Evolutionary conservation across 1,140 invertebrate species (phyloP).

Genomic region (Drosophila quadrilineata): DNA sequence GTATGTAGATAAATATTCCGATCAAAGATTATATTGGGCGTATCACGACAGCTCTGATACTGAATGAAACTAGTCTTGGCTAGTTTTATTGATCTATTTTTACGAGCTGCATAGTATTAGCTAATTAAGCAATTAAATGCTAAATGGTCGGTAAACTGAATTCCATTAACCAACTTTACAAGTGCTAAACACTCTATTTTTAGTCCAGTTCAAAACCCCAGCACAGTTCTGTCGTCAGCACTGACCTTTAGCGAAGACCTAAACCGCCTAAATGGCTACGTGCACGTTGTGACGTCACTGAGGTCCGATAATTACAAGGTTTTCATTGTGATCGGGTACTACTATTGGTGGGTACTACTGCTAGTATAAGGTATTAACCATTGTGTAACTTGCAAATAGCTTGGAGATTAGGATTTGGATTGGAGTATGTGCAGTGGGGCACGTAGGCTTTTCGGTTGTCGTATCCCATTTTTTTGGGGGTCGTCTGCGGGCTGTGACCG

Average conservation of each 20-base stretch:
- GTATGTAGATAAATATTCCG: too few relatives aligned
- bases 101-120: not conserved
- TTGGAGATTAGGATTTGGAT: not conserved
- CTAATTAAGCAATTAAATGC: slow-evolving; percentile 36
- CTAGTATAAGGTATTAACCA: too few relatives aligned
- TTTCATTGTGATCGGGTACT: slow-evolving; percentile 49
- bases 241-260: too few relatives aligned
- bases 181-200: slow-evolving; percentile 12
- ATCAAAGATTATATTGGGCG: too few relatives aligned
- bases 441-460: slow-evolving; percentile 44
- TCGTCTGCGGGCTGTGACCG: too few relatives aligned
- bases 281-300: too few relatives aligned
- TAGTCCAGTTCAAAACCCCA: slow-evolving; percentile 6
- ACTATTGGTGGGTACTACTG: slow-evolving; percentile 26
- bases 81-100: too few relatives aligned
- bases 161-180: slow-evolving; percentile 34
- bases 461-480: slow-evolving; percentile 20
- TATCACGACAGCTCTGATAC: too few relatives aligned
- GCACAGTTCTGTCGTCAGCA: slow-evolving; percentile 52
- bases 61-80: too few relatives aligned
- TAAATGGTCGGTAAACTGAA: slow-evolving; percentile 46
- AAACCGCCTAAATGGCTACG: too few relatives aligned
- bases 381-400: slow-evolving; percentile 21
- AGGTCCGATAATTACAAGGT: slow-evolving; percentile 11
- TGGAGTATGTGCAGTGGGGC: slow-evolving; percentile 52